phyloP scores from a whole-genome alignment of 2,888 invertebrate genomes.

The Phasia obesa region DNA sequence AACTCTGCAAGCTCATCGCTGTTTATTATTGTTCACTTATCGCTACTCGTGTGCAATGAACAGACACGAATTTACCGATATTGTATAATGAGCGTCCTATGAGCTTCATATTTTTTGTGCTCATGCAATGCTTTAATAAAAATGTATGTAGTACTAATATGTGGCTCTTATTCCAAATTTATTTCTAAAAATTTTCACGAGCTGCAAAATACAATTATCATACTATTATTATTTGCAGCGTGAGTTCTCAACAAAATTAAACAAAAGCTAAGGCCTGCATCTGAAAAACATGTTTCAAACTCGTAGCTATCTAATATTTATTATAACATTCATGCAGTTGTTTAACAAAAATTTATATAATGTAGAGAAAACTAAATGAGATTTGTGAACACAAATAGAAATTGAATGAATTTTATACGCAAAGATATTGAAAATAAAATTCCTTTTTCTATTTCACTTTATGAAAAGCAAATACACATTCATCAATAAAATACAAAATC shows the following conservation, averaged over 20 bases:
- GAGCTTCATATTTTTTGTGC: no score
- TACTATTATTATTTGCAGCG: no score
- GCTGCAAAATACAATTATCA: no score
- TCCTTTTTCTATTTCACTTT: constrained; percentile 20
- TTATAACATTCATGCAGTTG: background rate
- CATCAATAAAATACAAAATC: constrained; percentile 4
- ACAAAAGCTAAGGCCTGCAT: background rate
- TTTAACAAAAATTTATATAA: background rate
- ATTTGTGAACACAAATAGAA: constrained; percentile 17
- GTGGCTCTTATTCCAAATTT: no score
- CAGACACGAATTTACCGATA: no score
- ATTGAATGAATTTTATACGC: constrained; percentile 28
- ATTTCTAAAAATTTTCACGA: no score
- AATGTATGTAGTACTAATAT: no score
- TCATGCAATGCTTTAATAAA: no score
- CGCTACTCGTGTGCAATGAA: no score
- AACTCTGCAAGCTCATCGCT: no score
- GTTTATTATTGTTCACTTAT: no score
- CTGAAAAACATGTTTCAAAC: background rate
- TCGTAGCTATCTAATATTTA: background rate
- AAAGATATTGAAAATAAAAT: constrained; percentile 13
- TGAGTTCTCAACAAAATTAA: background rate
- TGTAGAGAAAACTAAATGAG: constrained; percentile 9
- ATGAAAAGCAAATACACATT: background rate
- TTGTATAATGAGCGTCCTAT: no score